phyloP scores from a whole-genome alignment of 2,797 vertebrate species.

The Dicrostonyx torquatus region DNA sequence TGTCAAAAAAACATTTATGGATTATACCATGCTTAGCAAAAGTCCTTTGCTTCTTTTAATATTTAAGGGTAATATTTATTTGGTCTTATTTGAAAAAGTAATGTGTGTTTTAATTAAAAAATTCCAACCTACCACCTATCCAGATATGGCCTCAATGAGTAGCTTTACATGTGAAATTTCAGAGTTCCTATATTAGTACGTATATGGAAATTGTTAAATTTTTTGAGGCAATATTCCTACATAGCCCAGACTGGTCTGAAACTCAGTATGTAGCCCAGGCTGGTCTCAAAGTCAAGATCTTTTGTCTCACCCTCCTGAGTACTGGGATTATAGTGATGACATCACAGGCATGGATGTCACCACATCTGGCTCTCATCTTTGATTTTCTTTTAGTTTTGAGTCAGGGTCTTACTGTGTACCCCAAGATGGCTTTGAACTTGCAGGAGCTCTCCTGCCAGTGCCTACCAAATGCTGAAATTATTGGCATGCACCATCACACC shows the following conservation, averaged over 20 bases:
- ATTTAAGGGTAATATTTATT: conserved; percentile 20
- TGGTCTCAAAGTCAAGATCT: neutral
- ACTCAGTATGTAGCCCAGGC: neutral
- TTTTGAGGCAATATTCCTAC: neutral
- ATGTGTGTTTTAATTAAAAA: neutral
- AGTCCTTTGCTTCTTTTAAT: neutral
- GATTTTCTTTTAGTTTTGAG: neutral
- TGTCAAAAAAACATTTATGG: conserved; percentile 26
- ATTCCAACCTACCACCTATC: neutral
- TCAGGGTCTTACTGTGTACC: neutral
- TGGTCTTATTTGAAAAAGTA: neutral
- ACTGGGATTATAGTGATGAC: no score
- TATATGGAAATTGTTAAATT: neutral
- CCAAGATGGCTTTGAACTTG: neutral
- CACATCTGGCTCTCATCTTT: neutral
- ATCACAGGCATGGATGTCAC: neutral
- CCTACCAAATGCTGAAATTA: neutral
- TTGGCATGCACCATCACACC: neutral
- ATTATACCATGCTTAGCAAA: neutral
- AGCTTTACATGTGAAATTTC: neutral
- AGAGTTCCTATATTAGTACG: neutral
- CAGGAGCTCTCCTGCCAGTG: no score
- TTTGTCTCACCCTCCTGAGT: neutral
- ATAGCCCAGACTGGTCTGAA: neutral
- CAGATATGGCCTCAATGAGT: neutral